Conservation (phyloP, 2,797 vertebrate genomes). For the Argentina silus region DNA sequence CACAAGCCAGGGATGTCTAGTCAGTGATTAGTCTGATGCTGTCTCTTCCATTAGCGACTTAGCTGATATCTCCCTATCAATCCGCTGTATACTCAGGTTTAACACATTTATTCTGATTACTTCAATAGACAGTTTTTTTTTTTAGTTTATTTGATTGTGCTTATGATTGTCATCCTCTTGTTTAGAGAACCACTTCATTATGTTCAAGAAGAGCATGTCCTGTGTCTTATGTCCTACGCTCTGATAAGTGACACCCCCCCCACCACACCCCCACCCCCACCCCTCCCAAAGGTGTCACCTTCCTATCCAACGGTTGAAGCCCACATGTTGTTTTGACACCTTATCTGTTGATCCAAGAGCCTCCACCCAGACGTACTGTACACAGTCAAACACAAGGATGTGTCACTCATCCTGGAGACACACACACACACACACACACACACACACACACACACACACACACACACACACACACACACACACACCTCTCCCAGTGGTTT, state of each 20-base stretch:
- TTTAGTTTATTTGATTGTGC: too few relatives aligned
- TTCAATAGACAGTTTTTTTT: too few relatives aligned
- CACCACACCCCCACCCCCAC: too few relatives aligned
- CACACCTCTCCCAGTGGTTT: too few relatives aligned
- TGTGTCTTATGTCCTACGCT: too few relatives aligned
- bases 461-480: conserved; percentile 11
- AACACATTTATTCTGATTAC: not conserved
- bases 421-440: conserved; percentile 17
- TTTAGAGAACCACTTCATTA: too few relatives aligned
- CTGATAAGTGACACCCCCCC: too few relatives aligned
- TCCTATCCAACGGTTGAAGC: not conserved
- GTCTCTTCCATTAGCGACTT: not conserved
- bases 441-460: not conserved
- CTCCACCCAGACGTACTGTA: not conserved
- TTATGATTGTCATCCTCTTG: too few relatives aligned
- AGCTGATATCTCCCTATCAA: not conserved
- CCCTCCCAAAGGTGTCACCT: not conserved
- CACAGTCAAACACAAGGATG: not conserved
- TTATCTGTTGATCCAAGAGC: not conserved
- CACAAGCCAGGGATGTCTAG: not conserved
- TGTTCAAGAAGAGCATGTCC: too few relatives aligned
- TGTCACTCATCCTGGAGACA: not conserved
- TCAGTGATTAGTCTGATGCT: not conserved
- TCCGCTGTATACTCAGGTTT: not conserved
- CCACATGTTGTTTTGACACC: not conserved